A percentile compares a stretch with the other conserved stretches of the same genome.
Evolutionary conservation across 2,797 vertebrate genomes (phyloP).

Genomic region (Percopsis omiscomaycus): DNA sequence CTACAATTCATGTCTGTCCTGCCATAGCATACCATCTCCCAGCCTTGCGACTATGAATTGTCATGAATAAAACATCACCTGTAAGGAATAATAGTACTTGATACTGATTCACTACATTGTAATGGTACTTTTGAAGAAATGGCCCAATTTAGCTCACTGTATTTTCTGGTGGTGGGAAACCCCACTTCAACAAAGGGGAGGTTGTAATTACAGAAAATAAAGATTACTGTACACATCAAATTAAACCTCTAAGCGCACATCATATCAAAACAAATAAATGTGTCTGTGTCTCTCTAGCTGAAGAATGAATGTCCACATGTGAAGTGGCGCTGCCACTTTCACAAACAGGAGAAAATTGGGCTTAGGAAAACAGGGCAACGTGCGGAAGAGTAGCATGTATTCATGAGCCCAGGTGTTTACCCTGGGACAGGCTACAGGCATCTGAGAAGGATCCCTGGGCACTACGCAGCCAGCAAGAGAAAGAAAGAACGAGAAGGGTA

Average conservation of each 20-base stretch:
- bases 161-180: not conserved
- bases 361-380: slow-evolving; percentile 37
- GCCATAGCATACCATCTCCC: slow-evolving; percentile 4
- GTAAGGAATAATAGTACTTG: not conserved
- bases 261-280: too few species aligned
- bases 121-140: not conserved
- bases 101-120: not conserved
- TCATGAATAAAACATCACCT: slow-evolving; percentile 5
- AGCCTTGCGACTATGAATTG: not conserved
- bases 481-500: not conserved
- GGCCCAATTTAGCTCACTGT: not conserved
- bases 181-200: too few species aligned
- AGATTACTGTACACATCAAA: not conserved
- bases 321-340: slow-evolving; percentile 38
- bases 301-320: slow-evolving; percentile 30
- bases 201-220: slow-evolving; percentile 1
- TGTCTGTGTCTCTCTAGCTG: slow-evolving; percentile 27
- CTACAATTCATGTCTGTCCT: slow-evolving; percentile 15
- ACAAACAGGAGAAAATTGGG: slow-evolving; percentile 37
- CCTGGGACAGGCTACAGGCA: slow-evolving; percentile 18
- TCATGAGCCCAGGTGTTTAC: slow-evolving; percentile 40
- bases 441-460: slow-evolving; percentile 27
- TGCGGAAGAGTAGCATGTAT: slow-evolving; percentile 37
- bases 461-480: not conserved
- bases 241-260: too few species aligned